These are phyloP conservation scores for Ceratotherium simum DNA, from an alignment of 2,113 vertebrate species.

Conservation along the genomic window DNA sequence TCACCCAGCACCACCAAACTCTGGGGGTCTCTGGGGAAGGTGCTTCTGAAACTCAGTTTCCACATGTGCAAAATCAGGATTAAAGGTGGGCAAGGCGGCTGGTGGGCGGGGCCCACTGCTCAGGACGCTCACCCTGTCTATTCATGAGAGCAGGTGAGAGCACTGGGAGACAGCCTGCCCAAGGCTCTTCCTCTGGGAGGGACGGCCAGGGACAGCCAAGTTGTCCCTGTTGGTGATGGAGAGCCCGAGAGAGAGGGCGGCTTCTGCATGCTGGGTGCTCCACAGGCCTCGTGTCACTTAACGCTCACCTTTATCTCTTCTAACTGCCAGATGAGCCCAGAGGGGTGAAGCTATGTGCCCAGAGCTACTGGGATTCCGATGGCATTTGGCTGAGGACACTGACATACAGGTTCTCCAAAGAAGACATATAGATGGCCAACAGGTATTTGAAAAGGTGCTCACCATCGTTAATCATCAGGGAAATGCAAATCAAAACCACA, in stretches of 20 bases:
- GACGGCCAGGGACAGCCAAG: not conserved
- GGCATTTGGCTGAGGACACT: too few species aligned
- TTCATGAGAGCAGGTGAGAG: not conserved
- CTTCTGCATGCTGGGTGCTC: too few species aligned
- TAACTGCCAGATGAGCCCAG: not conserved
- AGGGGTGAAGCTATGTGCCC: fast-evolving
- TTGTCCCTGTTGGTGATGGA: not conserved
- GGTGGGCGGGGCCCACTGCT: too few species aligned
- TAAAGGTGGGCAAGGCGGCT: fast-evolving
- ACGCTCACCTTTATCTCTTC: not conserved
- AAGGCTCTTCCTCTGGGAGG: not conserved
- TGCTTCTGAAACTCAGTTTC: not conserved
- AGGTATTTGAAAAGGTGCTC: too few species aligned
- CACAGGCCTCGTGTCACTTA: fast-evolving
- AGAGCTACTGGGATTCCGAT: not conserved
- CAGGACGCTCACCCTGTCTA: not conserved
- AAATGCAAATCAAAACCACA: too few species aligned
- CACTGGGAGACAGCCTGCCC: not conserved
- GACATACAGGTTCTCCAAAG: too few species aligned
- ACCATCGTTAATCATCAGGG: too few species aligned
- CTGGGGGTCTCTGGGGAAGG: not conserved
- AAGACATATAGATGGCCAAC: too few species aligned
- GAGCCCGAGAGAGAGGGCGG: not conserved
- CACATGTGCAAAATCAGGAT: not conserved
- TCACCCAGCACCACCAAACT: too few species aligned